These are phyloP conservation scores for Prunella himalayana DNA, from an alignment of 2,113 vertebrate genomes.

Conservation along the genomic window DNA sequence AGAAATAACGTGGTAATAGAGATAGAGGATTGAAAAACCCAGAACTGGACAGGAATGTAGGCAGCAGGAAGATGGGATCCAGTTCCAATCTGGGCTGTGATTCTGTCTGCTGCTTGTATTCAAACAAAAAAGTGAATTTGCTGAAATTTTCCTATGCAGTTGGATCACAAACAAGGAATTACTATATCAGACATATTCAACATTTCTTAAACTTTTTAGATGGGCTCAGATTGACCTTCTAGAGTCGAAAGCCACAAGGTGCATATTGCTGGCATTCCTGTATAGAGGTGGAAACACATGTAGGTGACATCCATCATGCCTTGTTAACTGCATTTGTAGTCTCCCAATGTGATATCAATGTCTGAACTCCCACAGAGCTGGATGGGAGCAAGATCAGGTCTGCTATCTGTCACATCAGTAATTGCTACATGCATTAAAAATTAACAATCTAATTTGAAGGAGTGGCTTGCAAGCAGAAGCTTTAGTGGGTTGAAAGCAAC, in stretches of 20 bases:
- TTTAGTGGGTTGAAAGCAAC: background rate
- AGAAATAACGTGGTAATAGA: background rate
- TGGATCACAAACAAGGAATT: background rate
- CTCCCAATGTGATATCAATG: background rate
- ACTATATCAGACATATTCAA: background rate
- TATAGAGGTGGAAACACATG: fast-evolving
- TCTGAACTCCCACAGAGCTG: background rate
- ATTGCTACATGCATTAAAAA: conserved; percentile 39
- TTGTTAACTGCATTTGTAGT: background rate
- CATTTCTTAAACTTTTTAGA: background rate
- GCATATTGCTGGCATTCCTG: background rate
- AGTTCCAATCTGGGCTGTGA: background rate
- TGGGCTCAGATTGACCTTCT: background rate
- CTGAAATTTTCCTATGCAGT: background rate
- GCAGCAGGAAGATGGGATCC: background rate
- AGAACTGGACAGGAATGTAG: background rate
- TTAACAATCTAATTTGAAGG: conserved; percentile 31
- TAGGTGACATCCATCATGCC: background rate
- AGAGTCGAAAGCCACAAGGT: background rate
- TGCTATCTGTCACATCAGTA: conserved; percentile 23
- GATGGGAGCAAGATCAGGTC: conserved; percentile 1
- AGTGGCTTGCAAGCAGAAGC: background rate
- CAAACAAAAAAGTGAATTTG: background rate
- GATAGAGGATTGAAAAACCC: background rate
- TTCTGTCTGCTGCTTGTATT: background rate